Percentiles rank a stretch among this genome's conserved stretches.
These are phyloP conservation scores for Drosophila sturtevanti DNA, from an alignment of 1,140 invertebrate species.

Conservation along the genomic window DNA sequence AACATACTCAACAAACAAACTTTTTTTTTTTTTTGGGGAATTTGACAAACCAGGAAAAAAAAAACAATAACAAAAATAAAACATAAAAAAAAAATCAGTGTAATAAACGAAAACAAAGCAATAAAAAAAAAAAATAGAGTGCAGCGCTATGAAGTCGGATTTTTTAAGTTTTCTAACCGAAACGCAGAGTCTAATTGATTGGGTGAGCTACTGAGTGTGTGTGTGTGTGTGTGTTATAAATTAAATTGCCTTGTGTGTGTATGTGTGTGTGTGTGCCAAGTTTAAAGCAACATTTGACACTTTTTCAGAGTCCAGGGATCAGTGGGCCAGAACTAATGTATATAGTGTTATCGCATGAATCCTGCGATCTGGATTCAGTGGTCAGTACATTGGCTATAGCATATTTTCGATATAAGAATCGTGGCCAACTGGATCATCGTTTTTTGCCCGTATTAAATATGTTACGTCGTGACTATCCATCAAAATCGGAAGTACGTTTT, in stretches of 20 bases:
- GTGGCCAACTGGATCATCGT: background rate
- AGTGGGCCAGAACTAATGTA: conserved; percentile 31
- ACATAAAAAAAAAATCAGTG: background rate
- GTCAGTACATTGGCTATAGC: conserved; percentile 69
- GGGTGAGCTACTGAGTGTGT: conserved; percentile 22
- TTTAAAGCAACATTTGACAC: background rate
- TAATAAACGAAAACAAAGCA: too few species aligned
- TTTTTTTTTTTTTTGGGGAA: background rate
- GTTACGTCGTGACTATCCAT: conserved; percentile 84
- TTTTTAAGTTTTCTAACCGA: conserved; percentile 35
- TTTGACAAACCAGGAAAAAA: background rate
- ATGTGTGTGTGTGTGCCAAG: background rate
- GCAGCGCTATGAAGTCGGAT: conserved; percentile 8
- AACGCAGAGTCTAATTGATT: conserved; percentile 23
- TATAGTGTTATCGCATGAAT: conserved; percentile 87
- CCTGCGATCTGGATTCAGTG: conserved; percentile 89
- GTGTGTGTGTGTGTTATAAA: background rate
- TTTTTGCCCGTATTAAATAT: conserved; percentile 87
- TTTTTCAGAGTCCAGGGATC: background rate
- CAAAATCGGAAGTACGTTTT: conserved; percentile 87
- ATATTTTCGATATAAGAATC: conserved; percentile 58
- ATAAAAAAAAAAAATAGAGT: background rate
- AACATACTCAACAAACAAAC: background rate
- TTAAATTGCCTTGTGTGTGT: background rate
- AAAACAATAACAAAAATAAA: background rate